These are phyloP conservation scores for Ephialtes manifestator DNA, from an alignment of 2,888 invertebrate genomes.

Conservation along the genomic window DNA sequence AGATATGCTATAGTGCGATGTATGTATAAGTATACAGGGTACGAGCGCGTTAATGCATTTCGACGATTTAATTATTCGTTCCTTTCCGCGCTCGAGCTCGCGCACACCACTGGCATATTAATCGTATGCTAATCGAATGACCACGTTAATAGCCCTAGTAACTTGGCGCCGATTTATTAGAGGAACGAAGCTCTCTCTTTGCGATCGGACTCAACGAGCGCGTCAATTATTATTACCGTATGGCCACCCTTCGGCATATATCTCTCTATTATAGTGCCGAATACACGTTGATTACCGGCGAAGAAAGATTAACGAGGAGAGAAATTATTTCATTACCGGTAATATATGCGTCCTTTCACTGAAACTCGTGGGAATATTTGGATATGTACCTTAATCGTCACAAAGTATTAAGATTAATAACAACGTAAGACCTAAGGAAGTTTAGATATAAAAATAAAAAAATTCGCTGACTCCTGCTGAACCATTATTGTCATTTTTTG, in stretches of 20 bases:
- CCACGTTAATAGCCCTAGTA: conserved; percentile 74
- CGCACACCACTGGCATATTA: conserved; percentile 77
- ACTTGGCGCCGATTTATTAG: conserved; percentile 71
- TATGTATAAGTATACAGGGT: conserved; percentile 37
- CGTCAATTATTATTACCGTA: conserved; percentile 70
- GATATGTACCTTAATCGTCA: no score
- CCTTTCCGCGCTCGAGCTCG: conserved; percentile 66
- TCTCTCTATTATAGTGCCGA: conserved; percentile 18
- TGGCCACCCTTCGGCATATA: conserved; percentile 32
- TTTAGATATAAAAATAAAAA: no score
- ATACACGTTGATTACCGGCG: conserved; percentile 8
- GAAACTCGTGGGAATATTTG: background rate
- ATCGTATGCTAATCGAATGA: conserved; percentile 80
- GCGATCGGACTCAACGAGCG: conserved; percentile 50
- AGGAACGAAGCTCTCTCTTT: conserved; percentile 40
- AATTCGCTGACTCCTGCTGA: no score
- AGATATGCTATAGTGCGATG: conserved; percentile 10
- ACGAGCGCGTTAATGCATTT: conserved; percentile 72
- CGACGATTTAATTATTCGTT: conserved; percentile 79
- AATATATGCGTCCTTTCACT: conserved; percentile 15
- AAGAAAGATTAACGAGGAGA: conserved; percentile 32
- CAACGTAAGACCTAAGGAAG: no score
- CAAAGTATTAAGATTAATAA: no score
- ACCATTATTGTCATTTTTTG: no score
- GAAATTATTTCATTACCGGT: conserved; percentile 30